Base-by-base conservation (phyloP, 2,113 vertebrate genomes). In the Pygoscelis adeliae region DNA sequence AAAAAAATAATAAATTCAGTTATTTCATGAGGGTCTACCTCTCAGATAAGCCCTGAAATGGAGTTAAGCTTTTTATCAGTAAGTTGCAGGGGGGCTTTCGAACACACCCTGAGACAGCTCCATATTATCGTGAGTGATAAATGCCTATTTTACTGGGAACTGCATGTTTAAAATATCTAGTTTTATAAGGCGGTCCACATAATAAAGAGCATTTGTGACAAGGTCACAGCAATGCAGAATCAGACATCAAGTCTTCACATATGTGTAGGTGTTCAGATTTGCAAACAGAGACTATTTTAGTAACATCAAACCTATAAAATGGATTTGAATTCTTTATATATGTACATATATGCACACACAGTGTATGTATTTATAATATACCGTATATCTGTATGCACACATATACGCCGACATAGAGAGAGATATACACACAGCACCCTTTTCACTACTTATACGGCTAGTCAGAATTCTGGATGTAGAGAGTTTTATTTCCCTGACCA, bases 21-120 rank as follows among this genome's bases (percentile, higher is more conserved):
- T 95, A 92, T 80, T 97, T 94, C 53, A 34, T 70, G 82, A 95
- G 67, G 85, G 82, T 56, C 86, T 95, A 88, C 83, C 83, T 93
- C 93, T 89, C 69, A 91, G 97, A 97, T 97, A 98, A 97, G 93
- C 79, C 56, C 89, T 73, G 78, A 96, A 95, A 96, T 52, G 38
- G 69, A 95, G 92, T 95, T 97, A 96, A 97, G 96, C 96, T 96
- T 97, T 96, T 97, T 97, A 98, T 98, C 97, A 97, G 89, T 50
- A 78, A 82, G 49, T 96, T 95, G 77, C 97, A 98, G 87, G 85
- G 95, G 93, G 83, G 14, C 77, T 93, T 96, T 94, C 38, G 70
- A 96, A 94, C 90, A 95, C 87, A 88, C 95, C 91, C 95, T 93
- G 90, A 81, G 90, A 93, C 62, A 94, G 84, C 62, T 91, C 61